A percentile compares a stretch with the other conserved stretches of the same genome.
phyloP scores from a whole-genome alignment of 2,113 vertebrate species.

The Opisthocomus hoazin region DNA sequence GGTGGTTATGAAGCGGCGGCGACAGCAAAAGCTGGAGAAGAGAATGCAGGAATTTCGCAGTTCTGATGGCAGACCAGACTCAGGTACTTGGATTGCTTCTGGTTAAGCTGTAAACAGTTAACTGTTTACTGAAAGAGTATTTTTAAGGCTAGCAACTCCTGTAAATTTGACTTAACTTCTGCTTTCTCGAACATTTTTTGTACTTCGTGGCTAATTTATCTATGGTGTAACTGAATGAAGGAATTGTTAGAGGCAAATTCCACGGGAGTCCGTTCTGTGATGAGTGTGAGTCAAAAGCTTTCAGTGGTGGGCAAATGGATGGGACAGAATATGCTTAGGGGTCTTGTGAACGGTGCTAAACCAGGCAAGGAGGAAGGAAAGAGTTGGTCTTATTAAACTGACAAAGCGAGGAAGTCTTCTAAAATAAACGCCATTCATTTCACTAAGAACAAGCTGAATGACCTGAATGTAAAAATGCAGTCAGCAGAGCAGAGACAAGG shows the following conservation, averaged over 20 bases:
- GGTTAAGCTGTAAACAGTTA: neutral
- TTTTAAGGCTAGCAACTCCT: neutral
- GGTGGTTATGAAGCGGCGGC: slow-evolving; percentile 95
- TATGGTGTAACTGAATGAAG: neutral
- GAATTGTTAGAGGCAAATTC: neutral
- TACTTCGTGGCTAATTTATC: neutral
- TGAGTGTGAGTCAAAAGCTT: neutral
- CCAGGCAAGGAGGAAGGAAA: neutral
- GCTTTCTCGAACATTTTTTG: neutral
- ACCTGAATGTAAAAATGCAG: neutral
- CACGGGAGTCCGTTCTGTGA: neutral
- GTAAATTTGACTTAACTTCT: neutral
- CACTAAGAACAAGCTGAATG: neutral
- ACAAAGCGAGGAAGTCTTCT: neutral
- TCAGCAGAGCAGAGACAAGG: neutral
- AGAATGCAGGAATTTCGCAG: slow-evolving; percentile 97
- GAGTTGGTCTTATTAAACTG: neutral
- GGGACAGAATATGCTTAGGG: neutral
- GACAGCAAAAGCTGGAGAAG: slow-evolving; percentile 95
- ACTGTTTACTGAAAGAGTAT: neutral
- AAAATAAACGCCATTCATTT: neutral
- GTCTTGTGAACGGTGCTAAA: neutral
- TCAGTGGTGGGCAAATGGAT: neutral
- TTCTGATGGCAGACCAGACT: slow-evolving; percentile 92
- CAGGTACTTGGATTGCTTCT: slow-evolving; percentile 70